phyloP scores from a whole-genome alignment of 1,140 invertebrate genomes.

The Sitodiplosis mosellana region DNA sequence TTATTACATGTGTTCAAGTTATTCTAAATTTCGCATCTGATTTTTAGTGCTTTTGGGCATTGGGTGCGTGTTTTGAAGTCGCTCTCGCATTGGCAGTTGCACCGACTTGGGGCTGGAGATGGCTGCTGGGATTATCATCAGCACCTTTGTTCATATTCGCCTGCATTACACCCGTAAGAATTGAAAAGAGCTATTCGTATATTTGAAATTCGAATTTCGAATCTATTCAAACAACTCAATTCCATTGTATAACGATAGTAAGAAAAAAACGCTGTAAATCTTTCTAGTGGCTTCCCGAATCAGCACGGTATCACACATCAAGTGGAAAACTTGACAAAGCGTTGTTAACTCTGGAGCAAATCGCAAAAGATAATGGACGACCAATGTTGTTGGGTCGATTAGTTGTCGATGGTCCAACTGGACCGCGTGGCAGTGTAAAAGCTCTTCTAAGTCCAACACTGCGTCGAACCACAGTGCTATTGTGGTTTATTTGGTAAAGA shows the following conservation, averaged over 20 bases:
- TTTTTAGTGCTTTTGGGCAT: conserved; percentile 83
- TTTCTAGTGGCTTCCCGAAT: conserved; percentile 94
- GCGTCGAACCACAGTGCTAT: conserved; percentile 60
- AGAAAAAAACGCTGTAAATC: too few species aligned
- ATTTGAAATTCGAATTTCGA: not conserved
- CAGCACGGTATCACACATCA: conserved; percentile 72
- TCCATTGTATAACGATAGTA: not conserved
- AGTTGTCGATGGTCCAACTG: conserved; percentile 57
- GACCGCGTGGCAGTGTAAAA: conserved; percentile 46
- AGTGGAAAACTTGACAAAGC: conserved; percentile 74
- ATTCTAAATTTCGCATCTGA: conserved; percentile 13
- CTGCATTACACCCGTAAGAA: conserved; percentile 43
- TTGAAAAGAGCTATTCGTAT: not conserved
- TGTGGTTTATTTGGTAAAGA: conserved; percentile 84
- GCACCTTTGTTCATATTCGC: conserved; percentile 73
- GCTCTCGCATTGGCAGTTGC: conserved; percentile 78
- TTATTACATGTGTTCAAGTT: not conserved
- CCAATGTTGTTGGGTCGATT: conserved; percentile 74
- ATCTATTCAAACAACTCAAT: not conserved
- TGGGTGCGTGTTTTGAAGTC: conserved; percentile 85
- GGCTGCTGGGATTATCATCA: conserved; percentile 74
- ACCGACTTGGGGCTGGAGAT: conserved; percentile 81
- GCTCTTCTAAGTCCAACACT: conserved; percentile 67
- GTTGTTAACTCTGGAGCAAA: conserved; percentile 58
- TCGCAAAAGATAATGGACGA: conserved; percentile 73